phyloP scores from a whole-genome alignment of 1,140 invertebrate species.

The Metaphire vulgaris region DNA sequence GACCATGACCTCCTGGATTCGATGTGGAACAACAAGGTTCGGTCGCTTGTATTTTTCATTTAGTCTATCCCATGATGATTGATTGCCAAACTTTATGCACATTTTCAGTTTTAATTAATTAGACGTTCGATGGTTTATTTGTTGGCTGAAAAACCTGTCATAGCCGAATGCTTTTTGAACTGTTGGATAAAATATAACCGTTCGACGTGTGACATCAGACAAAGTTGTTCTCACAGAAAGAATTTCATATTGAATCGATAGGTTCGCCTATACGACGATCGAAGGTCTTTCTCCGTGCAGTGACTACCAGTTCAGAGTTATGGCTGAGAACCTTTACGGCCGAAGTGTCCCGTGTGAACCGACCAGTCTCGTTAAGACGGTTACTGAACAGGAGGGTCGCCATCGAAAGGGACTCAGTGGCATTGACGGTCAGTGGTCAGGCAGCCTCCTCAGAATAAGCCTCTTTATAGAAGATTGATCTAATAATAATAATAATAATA shows the following conservation, averaged over 20 bases:
- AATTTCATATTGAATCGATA: constrained; percentile 42
- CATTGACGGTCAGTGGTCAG: constrained; percentile 4
- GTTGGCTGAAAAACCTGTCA: too few species aligned
- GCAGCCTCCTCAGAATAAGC: neutral
- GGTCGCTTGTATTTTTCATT: neutral
- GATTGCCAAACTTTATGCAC: neutral
- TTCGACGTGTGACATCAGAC: too few species aligned
- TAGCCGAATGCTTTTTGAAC: too few species aligned
- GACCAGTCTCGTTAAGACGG: constrained; percentile 41
- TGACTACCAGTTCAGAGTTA: constrained; percentile 93
- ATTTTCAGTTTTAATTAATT: too few species aligned
- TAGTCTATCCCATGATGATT: constrained; percentile 57
- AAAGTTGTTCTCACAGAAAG: too few species aligned
- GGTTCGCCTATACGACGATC: constrained; percentile 52
- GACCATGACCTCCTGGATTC: constrained; percentile 87
- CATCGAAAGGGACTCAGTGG: constrained; percentile 24
- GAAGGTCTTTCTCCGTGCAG: constrained; percentile 57
- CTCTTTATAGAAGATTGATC: neutral
- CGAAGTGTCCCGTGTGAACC: constrained; percentile 74
- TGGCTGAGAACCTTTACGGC: constrained; percentile 96
- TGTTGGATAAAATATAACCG: too few species aligned
- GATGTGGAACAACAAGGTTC: constrained; percentile 77
- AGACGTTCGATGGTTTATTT: too few species aligned
- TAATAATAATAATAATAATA: neutral
- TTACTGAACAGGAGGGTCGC: constrained; percentile 31